phyloP scores from a whole-genome alignment of 2,113 vertebrate species.

The Tupaia chinensis region DNA sequence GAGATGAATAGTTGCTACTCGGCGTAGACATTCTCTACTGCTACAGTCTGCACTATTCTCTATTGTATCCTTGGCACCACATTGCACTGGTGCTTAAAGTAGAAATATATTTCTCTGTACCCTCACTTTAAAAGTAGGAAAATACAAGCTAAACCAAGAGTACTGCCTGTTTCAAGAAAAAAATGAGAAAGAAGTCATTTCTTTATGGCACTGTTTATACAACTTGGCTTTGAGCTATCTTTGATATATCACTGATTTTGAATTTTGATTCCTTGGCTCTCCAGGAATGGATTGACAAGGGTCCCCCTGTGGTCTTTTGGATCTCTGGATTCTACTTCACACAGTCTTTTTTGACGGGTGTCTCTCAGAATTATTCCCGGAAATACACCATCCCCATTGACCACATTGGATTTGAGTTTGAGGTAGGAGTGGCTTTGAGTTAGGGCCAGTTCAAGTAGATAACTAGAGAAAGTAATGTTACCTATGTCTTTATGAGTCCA shows the following conservation, averaged over 20 bases:
- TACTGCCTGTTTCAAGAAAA: background rate
- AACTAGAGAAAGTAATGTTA: background rate
- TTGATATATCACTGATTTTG: background rate
- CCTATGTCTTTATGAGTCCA: background rate
- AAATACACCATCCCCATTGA: constrained; percentile 95
- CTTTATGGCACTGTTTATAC: background rate
- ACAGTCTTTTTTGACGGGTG: constrained; percentile 95
- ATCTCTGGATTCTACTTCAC: constrained; percentile 97
- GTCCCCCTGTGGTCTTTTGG: constrained; percentile 94
- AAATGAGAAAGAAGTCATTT: constrained; percentile 9
- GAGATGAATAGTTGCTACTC: background rate
- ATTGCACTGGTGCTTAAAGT: background rate
- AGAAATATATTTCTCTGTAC: background rate
- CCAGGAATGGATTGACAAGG: constrained; percentile 93
- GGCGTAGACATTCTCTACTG: background rate
- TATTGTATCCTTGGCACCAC: background rate
- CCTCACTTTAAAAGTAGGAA: background rate
- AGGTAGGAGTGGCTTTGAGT: constrained; percentile 87
- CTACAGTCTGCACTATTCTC: background rate
- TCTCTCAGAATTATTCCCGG: constrained; percentile 96
- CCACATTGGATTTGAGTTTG: constrained; percentile 94
- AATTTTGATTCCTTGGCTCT: constrained; percentile 53
- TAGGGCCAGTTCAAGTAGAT: background rate
- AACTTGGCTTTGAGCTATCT: background rate
- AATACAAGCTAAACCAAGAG: background rate